A percentile compares a stretch with the other conserved stretches of the same genome.
Conservation (phyloP, 2,113 vertebrate genomes). For the Cavia aperea region DNA sequence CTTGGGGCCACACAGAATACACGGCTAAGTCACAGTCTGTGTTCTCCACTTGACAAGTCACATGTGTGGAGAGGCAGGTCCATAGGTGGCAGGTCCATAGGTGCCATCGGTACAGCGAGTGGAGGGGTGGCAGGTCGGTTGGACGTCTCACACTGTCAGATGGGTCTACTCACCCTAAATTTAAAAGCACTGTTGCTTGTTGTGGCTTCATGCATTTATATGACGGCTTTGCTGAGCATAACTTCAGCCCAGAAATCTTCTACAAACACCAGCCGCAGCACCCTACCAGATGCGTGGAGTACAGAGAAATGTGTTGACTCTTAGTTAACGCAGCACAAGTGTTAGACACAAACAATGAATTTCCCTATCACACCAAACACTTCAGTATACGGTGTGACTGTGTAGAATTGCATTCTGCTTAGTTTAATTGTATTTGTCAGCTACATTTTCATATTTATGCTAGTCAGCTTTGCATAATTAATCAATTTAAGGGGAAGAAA, state of each 20-base stretch:
- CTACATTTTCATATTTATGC: not conserved
- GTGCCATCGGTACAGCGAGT: not conserved
- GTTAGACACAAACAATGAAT: not conserved
- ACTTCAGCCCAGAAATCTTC: not conserved
- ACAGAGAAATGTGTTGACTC: not conserved
- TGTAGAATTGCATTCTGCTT: not conserved
- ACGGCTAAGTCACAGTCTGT: not conserved
- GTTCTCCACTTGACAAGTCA: not conserved
- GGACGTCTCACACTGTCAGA: not conserved
- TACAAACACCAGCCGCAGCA: not conserved
- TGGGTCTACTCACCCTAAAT: not conserved
- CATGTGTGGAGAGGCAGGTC: not conserved
- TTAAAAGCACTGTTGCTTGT: not conserved
- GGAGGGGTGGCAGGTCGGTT: not conserved
- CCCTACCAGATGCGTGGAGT: not conserved
- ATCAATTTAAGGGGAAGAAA: not conserved
- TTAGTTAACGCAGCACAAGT: not conserved
- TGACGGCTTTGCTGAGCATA: not conserved
- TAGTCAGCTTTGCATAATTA: not conserved
- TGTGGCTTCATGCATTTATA: not conserved
- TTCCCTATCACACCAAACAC: not conserved
- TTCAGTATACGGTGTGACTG: not conserved
- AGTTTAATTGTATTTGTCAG: conserved; percentile 9
- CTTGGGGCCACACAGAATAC: not conserved
- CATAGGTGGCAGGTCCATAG: too few relatives aligned